These are phyloP conservation scores for Promerops cafer DNA, from an alignment of 2,113 vertebrate species.

Conservation along the genomic window DNA sequence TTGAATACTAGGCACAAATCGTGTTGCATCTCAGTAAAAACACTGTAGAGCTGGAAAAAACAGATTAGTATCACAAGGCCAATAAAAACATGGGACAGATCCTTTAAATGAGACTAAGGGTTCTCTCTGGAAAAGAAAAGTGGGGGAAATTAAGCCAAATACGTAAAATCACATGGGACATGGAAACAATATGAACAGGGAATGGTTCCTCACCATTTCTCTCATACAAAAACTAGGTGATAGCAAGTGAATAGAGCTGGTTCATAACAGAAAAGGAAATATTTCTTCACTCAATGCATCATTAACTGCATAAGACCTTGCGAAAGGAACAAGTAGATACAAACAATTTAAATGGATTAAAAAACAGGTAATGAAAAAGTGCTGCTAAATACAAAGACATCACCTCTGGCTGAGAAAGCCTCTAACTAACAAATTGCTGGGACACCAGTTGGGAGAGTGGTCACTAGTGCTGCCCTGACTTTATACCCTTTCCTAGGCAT, in stretches of 20 bases:
- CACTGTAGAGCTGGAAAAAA: neutral
- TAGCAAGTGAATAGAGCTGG: neutral
- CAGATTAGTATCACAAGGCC: neutral
- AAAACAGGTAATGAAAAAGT: neutral
- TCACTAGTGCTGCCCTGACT: neutral
- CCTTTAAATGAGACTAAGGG: neutral
- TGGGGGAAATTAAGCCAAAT: neutral
- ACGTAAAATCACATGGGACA: neutral
- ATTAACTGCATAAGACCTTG: neutral
- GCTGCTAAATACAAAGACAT: neutral
- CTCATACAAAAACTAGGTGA: neutral
- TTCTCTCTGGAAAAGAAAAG: neutral
- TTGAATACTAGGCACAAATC: neutral
- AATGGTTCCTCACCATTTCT: neutral
- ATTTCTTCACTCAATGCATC: neutral
- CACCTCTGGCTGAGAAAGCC: neutral
- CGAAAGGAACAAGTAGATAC: neutral
- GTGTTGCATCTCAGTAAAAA: neutral
- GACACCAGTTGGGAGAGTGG: neutral
- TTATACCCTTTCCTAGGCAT: neutral
- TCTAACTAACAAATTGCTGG: neutral
- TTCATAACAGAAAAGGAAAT: neutral
- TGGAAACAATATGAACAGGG: neutral
- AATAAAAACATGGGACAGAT: neutral
- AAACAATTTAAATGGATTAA: neutral